phyloP scores from a whole-genome alignment of 2,113 vertebrate genomes.

The Athene noctua region DNA sequence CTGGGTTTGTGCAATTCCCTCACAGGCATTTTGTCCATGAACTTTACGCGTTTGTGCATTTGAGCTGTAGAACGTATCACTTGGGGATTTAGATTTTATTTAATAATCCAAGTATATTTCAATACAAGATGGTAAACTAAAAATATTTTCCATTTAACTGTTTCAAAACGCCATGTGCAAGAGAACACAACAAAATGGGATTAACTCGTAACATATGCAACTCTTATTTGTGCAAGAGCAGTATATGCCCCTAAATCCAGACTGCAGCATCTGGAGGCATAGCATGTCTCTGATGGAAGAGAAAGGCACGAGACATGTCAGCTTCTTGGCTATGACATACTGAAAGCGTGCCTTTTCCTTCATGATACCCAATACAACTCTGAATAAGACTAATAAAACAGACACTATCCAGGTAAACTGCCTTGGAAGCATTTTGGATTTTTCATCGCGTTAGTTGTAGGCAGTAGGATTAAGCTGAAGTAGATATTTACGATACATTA shows the following conservation, averaged over 20 bases:
- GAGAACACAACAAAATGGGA: slow-evolving; percentile 58
- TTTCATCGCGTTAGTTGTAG: not conserved
- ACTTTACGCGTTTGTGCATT: not conserved
- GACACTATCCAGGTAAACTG: slow-evolving; percentile 24
- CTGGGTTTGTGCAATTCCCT: slow-evolving; percentile 10
- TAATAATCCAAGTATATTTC: slow-evolving; percentile 54
- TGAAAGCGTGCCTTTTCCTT: not conserved
- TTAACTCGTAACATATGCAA: slow-evolving; percentile 65
- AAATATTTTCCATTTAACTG: slow-evolving; percentile 62
- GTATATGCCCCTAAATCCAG: slow-evolving; percentile 52
- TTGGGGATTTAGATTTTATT: slow-evolving; percentile 34
- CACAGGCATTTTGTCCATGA: not conserved
- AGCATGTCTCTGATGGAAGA: slow-evolving; percentile 51
- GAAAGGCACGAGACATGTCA: slow-evolving; percentile 50
- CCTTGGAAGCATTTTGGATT: not conserved
- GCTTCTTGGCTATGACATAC: not conserved
- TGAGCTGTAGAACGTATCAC: not conserved
- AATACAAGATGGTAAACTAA: slow-evolving; percentile 53
- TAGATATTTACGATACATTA: not conserved
- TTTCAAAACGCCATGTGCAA: slow-evolving; percentile 61
- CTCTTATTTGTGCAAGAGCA: slow-evolving; percentile 53
- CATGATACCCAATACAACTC: not conserved
- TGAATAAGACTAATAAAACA: slow-evolving; percentile 4
- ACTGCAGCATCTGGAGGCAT: slow-evolving; percentile 61
- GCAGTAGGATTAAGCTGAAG: not conserved